Percentiles rank a stretch among this genome's conserved stretches.
phyloP scores from a whole-genome alignment of 2,797 vertebrate genomes.

The Saxicola maurus region DNA sequence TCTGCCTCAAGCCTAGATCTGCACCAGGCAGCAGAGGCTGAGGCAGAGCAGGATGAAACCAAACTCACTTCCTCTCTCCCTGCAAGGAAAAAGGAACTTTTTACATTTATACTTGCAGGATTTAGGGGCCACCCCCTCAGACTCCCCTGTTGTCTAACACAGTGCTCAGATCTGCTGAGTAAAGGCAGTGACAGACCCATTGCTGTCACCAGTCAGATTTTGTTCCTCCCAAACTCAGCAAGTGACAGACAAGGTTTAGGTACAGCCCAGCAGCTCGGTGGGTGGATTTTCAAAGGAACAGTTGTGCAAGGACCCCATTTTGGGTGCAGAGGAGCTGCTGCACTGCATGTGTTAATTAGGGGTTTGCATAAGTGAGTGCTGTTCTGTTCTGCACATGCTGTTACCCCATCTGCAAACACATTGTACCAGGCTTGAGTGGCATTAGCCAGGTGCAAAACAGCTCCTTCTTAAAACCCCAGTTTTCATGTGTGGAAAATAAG shows the following conservation, averaged over 20 bases:
- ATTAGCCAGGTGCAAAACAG: neutral
- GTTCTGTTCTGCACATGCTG: neutral
- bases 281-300: neutral
- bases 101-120: neutral
- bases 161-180: neutral
- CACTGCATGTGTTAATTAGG: neutral
- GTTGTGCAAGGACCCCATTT: neutral
- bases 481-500: neutral
- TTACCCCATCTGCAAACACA: neutral
- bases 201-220: neutral
- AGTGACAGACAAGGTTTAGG: neutral
- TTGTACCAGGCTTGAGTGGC: neutral
- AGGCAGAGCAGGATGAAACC: accelerated
- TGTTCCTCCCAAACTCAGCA: neutral
- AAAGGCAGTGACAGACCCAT: neutral
- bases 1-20: neutral
- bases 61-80: neutral
- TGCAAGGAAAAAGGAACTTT: neutral
- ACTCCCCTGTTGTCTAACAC: neutral
- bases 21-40: neutral
- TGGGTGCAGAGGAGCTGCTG: neutral
- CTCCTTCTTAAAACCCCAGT: neutral
- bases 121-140: neutral
- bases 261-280: neutral
- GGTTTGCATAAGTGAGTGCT: neutral